Evolutionary conservation across 1,140 invertebrate genomes (phyloP).

Genomic region (Tetragonula clypearis): DNA sequence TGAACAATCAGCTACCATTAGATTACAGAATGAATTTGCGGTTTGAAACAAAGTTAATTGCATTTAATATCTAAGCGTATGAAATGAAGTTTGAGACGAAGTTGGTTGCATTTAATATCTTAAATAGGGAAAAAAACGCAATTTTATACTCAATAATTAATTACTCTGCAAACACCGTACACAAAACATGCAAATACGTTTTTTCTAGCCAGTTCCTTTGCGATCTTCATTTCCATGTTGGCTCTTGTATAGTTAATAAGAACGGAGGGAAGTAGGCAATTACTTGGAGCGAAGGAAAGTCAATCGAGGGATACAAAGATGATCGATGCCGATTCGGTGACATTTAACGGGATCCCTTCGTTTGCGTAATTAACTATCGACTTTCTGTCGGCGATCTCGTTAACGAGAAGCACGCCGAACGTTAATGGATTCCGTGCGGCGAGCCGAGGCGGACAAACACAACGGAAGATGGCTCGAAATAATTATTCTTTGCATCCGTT

Average conservation of each 20-base stretch:
- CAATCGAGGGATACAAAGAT: background rate
- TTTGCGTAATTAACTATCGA: constrained; percentile 68
- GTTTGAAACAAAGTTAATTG: too few relatives aligned
- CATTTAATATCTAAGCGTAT: too few relatives aligned
- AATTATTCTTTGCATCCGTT: constrained; percentile 43
- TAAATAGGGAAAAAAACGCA: too few relatives aligned
- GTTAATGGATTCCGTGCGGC: constrained; percentile 55
- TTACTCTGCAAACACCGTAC: too few relatives aligned
- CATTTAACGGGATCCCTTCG: constrained; percentile 63
- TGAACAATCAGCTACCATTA: too few relatives aligned
- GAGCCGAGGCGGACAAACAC: constrained; percentile 26
- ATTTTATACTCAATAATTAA: too few relatives aligned
- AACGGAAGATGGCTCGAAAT: constrained; percentile 36
- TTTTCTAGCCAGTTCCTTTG: too few relatives aligned
- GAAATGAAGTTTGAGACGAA: too few relatives aligned
- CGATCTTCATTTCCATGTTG: background rate
- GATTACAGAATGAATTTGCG: too few relatives aligned
- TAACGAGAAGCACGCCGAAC: constrained; percentile 58
- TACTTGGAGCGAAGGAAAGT: background rate
- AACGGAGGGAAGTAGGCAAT: background rate
- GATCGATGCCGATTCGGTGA: background rate
- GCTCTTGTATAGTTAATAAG: background rate
- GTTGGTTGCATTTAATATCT: too few relatives aligned
- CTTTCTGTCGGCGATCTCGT: constrained; percentile 62
- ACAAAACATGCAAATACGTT: too few relatives aligned